Evolutionary conservation across 2,888 invertebrate genomes (phyloP).

Genomic region (Scelioninae gen. 1): DNA sequence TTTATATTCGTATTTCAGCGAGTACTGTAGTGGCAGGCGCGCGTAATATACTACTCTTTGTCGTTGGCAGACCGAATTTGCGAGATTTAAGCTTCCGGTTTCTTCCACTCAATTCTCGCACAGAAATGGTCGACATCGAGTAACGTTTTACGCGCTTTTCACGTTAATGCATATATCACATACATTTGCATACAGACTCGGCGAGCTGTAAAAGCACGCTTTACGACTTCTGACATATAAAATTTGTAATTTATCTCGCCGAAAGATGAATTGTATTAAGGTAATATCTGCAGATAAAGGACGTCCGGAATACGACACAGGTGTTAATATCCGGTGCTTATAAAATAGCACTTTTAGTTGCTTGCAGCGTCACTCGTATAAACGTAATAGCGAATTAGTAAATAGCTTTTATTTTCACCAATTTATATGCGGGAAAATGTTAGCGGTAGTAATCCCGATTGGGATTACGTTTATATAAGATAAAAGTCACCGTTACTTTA

Average conservation of each 20-base stretch:
- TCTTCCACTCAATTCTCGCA: slow-evolving; percentile 50
- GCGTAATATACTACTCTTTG: slow-evolving; percentile 40
- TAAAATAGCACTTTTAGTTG: not conserved
- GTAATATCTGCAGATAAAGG: slow-evolving; percentile 45
- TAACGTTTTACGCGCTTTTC: slow-evolving; percentile 57
- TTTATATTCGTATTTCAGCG: slow-evolving; percentile 56
- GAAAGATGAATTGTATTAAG: slow-evolving; percentile 41
- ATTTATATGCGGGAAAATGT: too few species aligned
- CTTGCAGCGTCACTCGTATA: too few species aligned
- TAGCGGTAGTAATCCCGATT: too few species aligned
- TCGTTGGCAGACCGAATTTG: slow-evolving; percentile 52
- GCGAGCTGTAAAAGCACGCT: slow-evolving; percentile 50
- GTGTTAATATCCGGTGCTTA: slow-evolving; percentile 20
- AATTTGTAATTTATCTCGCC: slow-evolving; percentile 47
- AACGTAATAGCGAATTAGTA: not conserved
- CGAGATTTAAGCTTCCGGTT: slow-evolving; percentile 57
- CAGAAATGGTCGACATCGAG: slow-evolving; percentile 38
- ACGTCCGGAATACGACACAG: slow-evolving; percentile 7
- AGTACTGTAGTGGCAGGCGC: slow-evolving; percentile 17
- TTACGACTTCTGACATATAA: slow-evolving; percentile 43
- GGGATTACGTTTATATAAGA: too few species aligned
- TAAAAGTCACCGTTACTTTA: too few species aligned
- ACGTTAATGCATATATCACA: slow-evolving; percentile 45
- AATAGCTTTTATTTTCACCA: not conserved
- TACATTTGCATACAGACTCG: slow-evolving; percentile 46